Percentiles rank a stretch among this genome's conserved stretches.
phyloP scores from a whole-genome alignment of 2,113 vertebrate genomes.

The Antigone vipio region DNA sequence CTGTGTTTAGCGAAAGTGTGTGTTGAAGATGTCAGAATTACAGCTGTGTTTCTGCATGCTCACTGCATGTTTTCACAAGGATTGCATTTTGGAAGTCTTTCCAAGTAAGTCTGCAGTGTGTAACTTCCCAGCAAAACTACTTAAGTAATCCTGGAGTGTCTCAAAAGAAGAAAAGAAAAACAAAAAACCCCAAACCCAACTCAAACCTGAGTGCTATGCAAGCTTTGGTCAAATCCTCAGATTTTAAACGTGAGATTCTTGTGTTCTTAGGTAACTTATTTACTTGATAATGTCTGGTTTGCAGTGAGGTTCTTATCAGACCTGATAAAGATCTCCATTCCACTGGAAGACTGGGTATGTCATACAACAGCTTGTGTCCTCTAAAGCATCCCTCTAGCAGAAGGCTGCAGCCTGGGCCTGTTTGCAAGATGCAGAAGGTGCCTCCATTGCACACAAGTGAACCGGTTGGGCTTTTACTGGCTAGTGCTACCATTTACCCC shows the following conservation, averaged over 20 bases:
- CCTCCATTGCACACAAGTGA: neutral
- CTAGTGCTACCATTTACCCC: neutral
- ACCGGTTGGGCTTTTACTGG: neutral
- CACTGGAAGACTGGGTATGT: neutral
- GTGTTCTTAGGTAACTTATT: neutral
- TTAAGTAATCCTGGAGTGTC: neutral
- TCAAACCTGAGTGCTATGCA: neutral
- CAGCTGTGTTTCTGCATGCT: rapidly evolving
- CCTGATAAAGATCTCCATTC: neutral
- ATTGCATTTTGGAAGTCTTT: neutral
- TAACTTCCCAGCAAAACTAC: neutral
- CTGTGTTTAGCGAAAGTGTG: neutral
- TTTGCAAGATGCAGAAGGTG: neutral
- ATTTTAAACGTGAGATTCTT: neutral
- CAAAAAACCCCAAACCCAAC: neutral
- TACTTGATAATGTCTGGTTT: neutral
- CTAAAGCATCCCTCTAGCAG: neutral
- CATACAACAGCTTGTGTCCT: neutral
- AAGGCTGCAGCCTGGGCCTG: neutral
- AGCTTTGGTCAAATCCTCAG: neutral
- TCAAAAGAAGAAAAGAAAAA: neutral
- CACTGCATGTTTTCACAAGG: neutral
- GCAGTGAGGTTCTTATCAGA: neutral
- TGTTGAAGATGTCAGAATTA: neutral
- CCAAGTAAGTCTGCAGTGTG: neutral